These are phyloP conservation scores for Mythimna vitellina DNA, from an alignment of 2,888 invertebrate genomes.

Conservation along the genomic window DNA sequence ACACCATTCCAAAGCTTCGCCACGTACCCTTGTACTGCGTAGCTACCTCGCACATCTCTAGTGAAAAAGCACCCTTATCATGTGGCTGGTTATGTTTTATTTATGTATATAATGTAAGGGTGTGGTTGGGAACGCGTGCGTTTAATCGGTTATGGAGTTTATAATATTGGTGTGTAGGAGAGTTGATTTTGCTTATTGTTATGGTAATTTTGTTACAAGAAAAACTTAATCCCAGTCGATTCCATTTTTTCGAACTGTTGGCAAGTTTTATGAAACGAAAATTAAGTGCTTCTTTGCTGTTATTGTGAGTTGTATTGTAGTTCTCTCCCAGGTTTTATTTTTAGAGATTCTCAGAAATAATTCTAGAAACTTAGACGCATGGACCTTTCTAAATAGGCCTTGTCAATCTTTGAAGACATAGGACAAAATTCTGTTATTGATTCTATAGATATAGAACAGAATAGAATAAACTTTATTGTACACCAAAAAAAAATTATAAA, in stretches of 20 bases:
- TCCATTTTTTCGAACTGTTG: too few relatives aligned
- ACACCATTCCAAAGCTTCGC: background rate
- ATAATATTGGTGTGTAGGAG: conserved; percentile 23
- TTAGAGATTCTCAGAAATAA: too few relatives aligned
- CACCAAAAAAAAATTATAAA: too few relatives aligned
- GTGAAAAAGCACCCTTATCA: conserved; percentile 37
- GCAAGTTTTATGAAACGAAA: too few relatives aligned
- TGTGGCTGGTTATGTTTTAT: conserved; percentile 59
- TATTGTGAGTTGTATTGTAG: too few relatives aligned
- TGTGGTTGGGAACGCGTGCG: conserved; percentile 41
- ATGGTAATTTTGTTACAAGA: background rate
- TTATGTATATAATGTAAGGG: conserved; percentile 58
- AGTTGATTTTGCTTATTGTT: conserved; percentile 20
- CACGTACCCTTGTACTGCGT: background rate
- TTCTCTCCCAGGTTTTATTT: too few relatives aligned
- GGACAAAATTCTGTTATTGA: background rate
- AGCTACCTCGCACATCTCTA: background rate
- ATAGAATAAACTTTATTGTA: too few relatives aligned
- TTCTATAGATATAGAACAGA: background rate
- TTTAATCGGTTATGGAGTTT: conserved; percentile 45
- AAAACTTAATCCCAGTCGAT: background rate
- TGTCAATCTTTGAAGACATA: background rate
- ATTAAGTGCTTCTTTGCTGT: too few relatives aligned
- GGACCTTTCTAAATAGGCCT: background rate
- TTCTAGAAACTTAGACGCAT: too few relatives aligned